Evolutionary conservation across 2,113 vertebrate species (phyloP).

Genomic region (Rhea americana): DNA sequence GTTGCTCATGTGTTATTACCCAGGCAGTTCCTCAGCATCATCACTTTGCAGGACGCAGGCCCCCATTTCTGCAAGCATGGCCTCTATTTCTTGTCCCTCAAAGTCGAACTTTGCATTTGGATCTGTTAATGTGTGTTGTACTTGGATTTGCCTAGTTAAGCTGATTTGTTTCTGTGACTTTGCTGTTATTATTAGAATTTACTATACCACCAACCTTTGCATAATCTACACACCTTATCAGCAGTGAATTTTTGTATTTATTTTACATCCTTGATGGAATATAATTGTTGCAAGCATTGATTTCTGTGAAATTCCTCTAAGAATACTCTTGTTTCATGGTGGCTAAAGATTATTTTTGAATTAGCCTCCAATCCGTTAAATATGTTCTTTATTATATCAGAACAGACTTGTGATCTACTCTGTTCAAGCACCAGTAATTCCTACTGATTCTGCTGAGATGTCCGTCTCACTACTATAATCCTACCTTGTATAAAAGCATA

Average conservation of each 20-base stretch:
- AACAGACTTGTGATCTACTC: not conserved
- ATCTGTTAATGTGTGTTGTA: not conserved
- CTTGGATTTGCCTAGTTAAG: not conserved
- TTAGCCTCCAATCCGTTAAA: not conserved
- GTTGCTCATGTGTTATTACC: not conserved
- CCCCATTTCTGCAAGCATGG: not conserved
- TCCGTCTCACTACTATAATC: not conserved
- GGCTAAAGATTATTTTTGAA: not conserved
- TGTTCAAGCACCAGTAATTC: not conserved
- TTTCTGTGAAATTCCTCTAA: not conserved
- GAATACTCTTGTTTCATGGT: not conserved
- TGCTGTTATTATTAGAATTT: not conserved
- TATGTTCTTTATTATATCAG: not conserved
- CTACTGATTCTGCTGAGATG: not conserved
- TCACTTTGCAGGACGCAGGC: accelerated
- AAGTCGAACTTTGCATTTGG: not conserved
- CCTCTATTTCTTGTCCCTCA: not conserved
- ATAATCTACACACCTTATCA: not conserved
- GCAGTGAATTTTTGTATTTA: not conserved
- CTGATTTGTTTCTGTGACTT: not conserved
- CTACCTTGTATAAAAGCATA: not conserved
- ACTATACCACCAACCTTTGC: not conserved
- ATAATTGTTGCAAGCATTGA: not conserved
- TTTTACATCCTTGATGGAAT: not conserved
- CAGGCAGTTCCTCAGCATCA: not conserved